Evolutionary conservation across 2,888 invertebrate species (phyloP).

Genomic region (Sturmia bella): DNA sequence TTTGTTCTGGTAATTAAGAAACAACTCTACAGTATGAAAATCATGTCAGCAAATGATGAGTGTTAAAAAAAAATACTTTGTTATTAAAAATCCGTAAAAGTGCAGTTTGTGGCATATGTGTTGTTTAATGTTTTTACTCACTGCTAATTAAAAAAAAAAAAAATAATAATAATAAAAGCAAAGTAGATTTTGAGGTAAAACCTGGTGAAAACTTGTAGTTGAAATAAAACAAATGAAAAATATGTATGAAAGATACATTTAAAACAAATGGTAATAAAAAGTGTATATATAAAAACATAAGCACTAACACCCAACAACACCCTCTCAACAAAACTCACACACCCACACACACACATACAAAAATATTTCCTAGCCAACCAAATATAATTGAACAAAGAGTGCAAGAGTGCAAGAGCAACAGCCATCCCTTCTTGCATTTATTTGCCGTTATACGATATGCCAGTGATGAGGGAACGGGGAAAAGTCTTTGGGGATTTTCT

Average conservation of each 20-base stretch:
- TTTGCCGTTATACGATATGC: constrained; percentile 15
- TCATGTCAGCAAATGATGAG: constrained; percentile 75
- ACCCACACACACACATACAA: constrained; percentile 6
- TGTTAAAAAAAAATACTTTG: constrained; percentile 30
- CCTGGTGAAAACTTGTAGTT: constrained; percentile 47
- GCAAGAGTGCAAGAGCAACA: constrained; percentile 20
- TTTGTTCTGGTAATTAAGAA: background rate
- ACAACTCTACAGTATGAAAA: constrained; percentile 76
- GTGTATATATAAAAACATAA: background rate
- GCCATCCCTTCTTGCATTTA: constrained; percentile 30
- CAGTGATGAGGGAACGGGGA: constrained; percentile 2
- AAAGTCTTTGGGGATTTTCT: constrained; percentile 73
- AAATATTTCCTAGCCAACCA: background rate
- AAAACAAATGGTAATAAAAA: constrained; percentile 47
- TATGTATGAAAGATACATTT: constrained; percentile 37
- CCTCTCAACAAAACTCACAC: background rate
- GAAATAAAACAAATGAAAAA: constrained; percentile 16
- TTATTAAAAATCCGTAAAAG: constrained; percentile 75
- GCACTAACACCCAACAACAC: constrained; percentile 54
- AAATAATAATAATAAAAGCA: too few relatives aligned
- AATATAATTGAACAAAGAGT: constrained; percentile 26
- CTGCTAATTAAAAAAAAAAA: constrained; percentile 76
- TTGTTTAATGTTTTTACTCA: constrained; percentile 77
- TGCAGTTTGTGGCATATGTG: constrained; percentile 81
- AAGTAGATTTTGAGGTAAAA: constrained; percentile 45